These are phyloP conservation scores for Benitochromis conjunctus DNA, from an alignment of 2,113 vertebrate genomes.

Conservation along the genomic window DNA sequence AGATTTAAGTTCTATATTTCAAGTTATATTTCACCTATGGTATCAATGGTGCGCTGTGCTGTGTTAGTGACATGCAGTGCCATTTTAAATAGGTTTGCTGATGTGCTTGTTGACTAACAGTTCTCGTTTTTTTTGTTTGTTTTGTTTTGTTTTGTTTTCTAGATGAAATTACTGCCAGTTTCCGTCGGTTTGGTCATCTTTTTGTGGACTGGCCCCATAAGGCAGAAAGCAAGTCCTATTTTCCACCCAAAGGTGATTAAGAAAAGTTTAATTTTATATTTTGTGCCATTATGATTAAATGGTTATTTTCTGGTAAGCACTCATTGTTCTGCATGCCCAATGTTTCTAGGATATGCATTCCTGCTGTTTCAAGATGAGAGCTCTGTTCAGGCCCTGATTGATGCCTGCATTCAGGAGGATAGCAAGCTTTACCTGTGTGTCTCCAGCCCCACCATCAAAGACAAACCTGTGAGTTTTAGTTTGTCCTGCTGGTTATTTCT, in stretches of 20 bases:
- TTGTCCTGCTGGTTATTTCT: neutral
- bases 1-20: neutral
- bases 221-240: constrained; percentile 99
- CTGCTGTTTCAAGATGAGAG: constrained; percentile 99
- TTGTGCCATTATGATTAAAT: neutral
- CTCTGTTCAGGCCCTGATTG: constrained; percentile 97
- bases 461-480: constrained; percentile 87
- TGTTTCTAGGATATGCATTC: constrained; percentile 90
- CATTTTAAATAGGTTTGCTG: neutral
- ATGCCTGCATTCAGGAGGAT: constrained; percentile 98
- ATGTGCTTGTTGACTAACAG: neutral
- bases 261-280: neutral
- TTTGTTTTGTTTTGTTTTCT: too few relatives aligned
- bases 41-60: neutral
- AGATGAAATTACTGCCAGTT: constrained; percentile 99
- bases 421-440: constrained; percentile 98
- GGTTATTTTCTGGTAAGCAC: neutral
- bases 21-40: neutral
- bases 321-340: neutral
- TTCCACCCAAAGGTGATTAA: constrained; percentile 95
- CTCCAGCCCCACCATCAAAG: constrained; percentile 98
- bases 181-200: constrained; percentile 96
- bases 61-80: neutral
- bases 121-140: neutral
- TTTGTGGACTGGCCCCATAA: constrained; percentile 99